phyloP scores from a whole-genome alignment of 2,888 invertebrate genomes.

The Eristalinus aeneus region DNA sequence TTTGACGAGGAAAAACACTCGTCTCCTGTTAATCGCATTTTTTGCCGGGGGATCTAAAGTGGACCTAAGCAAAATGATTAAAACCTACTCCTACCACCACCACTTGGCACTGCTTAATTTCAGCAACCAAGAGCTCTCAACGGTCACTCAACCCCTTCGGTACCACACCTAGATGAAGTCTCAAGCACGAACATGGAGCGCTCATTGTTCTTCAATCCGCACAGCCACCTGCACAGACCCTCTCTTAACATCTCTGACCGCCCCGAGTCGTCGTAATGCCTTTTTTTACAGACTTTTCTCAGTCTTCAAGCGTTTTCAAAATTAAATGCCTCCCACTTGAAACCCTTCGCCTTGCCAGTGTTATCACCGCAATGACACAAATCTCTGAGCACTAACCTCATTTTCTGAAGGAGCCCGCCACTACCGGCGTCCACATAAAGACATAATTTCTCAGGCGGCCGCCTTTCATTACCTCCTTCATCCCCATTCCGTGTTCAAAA shows the following conservation, averaged over 20 bases:
- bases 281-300: neutral
- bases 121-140: neutral
- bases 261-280: neutral
- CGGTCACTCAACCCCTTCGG: neutral
- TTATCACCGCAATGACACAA: neutral
- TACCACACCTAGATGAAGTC: neutral
- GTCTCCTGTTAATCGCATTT: too few relatives aligned
- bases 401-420: neutral
- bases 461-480: neutral
- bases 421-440: neutral
- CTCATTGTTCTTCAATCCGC: neutral
- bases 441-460: neutral
- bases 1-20: too few relatives aligned
- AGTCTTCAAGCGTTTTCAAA: neutral
- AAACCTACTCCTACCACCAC: neutral
- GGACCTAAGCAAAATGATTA: neutral
- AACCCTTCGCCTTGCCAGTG: neutral
- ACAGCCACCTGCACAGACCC: neutral
- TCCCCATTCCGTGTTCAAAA: neutral
- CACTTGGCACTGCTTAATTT: neutral
- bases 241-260: neutral
- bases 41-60: too few relatives aligned
- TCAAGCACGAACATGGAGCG: neutral
- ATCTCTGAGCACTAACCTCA: neutral
- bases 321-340: neutral